phyloP scores from a whole-genome alignment of 1,140 invertebrate species.

The Telenomus remus region DNA sequence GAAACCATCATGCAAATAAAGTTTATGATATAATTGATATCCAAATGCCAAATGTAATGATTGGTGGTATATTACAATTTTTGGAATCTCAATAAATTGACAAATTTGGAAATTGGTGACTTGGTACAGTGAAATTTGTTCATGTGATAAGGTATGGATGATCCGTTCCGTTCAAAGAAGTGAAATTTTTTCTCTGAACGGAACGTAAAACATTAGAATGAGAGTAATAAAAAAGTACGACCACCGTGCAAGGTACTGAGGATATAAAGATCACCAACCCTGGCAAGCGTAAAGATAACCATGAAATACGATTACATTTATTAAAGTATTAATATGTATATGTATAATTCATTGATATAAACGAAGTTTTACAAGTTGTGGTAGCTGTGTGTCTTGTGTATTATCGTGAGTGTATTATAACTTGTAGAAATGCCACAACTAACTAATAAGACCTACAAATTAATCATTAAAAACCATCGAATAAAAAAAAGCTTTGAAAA shows the following conservation, averaged over 20 bases:
- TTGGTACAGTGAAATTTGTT: no score
- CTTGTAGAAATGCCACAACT: constrained; percentile 37
- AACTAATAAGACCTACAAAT: constrained; percentile 41
- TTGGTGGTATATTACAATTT: no score
- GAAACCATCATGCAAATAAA: constrained; percentile 43
- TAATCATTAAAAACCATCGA: constrained; percentile 16
- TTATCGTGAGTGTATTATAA: constrained; percentile 55
- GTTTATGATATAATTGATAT: neutral
- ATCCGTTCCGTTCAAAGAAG: no score
- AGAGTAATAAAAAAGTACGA: constrained; percentile 69
- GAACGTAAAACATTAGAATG: no score
- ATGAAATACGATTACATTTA: constrained; percentile 75
- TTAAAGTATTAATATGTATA: constrained; percentile 73
- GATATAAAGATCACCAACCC: constrained; percentile 73
- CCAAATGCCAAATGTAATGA: neutral
- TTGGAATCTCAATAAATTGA: neutral
- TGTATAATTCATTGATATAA: constrained; percentile 64
- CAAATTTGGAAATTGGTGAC: no score
- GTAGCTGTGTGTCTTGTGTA: constrained; percentile 48
- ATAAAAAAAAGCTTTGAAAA: constrained; percentile 20
- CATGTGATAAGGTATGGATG: no score
- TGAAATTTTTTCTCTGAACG: no score
- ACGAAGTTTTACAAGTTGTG: constrained; percentile 56
- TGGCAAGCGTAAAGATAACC: constrained; percentile 75
- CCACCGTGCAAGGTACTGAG: constrained; percentile 70